Evolutionary conservation across 2,888 invertebrate species (phyloP), one percentile per base, ranked within the genome.

Genomic region (Nomada flava): DNA sequence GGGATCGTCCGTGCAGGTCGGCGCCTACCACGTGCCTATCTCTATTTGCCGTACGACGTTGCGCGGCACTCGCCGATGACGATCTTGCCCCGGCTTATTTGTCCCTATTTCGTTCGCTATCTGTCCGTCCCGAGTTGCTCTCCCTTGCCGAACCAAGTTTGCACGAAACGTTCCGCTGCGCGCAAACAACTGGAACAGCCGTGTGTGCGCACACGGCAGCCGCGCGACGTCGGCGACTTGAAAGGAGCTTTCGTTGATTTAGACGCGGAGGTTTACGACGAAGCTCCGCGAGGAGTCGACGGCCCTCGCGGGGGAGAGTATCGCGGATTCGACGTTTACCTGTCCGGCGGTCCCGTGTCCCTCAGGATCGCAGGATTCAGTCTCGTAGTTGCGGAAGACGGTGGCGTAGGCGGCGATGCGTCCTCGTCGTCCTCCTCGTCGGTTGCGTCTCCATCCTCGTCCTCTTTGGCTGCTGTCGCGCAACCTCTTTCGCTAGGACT

Each of bases 391-490:
- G 91, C 90, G 60, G 92, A 91, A 63, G 93, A 90, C 42, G 92
- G 91, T 70, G 92, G 91, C 65, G 90, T 89, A 20, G 91, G 88
- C 64, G 91, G 89, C 62, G 91, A 89, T 47, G 91, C 88, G 70
- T 92, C 92, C 55, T 92, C 92, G 50, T 92, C 93, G 70, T 93
- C 93, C 63, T 93, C 93, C 63, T 92, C 93, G 63, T 94, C 94
- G 83, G 93, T 92, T 74, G 91, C 94, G 70, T 95, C 94, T 86
- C 94, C 94, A 82, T 95, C 95, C 90, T 94, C 94, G 91, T 94
- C 94, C 88, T 94, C 94, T 93, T 94, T 94, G 77, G 90, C 91
- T 57, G 93, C 89, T 68, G 90, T 92, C 93, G 94, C 93, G 93
- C 94, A 92, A 86, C 95, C 95, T 83, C 93, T 85, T 81, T 94